Percentiles rank a stretch among this genome's conserved stretches.
These are phyloP conservation scores for Charina bottae DNA, from an alignment of 2,113 vertebrate species.

Conservation along the genomic window DNA sequence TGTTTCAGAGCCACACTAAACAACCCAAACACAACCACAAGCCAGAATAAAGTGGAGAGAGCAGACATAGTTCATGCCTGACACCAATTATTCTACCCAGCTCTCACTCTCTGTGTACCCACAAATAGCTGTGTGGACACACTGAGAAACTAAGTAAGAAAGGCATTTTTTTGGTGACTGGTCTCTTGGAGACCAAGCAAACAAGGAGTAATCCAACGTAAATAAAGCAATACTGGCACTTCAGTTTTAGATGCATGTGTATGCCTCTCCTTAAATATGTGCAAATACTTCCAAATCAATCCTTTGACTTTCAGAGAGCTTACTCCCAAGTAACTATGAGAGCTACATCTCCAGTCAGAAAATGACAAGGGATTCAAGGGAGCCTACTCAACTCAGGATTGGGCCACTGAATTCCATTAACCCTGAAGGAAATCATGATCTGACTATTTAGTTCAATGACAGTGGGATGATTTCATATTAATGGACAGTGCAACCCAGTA, in stretches of 20 bases:
- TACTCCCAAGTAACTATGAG: neutral
- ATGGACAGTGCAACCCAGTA: neutral
- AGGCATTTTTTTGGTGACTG: neutral
- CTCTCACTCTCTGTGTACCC: neutral
- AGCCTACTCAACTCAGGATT: neutral
- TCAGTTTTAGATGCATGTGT: neutral
- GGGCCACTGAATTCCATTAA: neutral
- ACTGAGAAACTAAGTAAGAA: neutral
- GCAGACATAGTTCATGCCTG: neutral
- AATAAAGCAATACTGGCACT: neutral
- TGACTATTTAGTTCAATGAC: neutral
- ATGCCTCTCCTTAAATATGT: neutral
- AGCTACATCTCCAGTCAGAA: neutral
- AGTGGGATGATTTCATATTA: neutral
- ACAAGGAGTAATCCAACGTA: neutral
- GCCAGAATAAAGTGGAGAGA: constrained; percentile 11
- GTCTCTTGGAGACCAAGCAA: neutral
- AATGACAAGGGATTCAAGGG: neutral
- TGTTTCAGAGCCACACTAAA: neutral
- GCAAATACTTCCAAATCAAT: neutral
- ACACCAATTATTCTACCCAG: neutral
- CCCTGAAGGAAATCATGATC: neutral
- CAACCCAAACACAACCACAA: neutral
- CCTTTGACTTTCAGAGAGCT: neutral
- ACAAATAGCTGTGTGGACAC: neutral